A percentile compares a stretch with the other conserved stretches of the same genome.
These are phyloP conservation scores for Amphipoea lucens DNA, from an alignment of 2,888 invertebrate species.

Conservation along the genomic window DNA sequence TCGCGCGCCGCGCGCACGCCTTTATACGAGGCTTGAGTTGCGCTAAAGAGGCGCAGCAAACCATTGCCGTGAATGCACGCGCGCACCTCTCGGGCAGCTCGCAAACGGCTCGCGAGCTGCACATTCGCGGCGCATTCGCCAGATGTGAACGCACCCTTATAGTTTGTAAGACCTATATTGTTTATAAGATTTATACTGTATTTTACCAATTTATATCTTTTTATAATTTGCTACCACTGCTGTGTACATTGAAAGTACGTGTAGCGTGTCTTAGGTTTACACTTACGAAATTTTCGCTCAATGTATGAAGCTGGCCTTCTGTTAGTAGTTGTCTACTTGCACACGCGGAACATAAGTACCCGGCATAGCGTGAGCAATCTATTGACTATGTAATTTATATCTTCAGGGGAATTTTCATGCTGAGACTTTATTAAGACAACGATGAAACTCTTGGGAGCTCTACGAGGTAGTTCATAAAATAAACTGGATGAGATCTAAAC, in stretches of 20 bases:
- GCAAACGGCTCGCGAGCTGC: too few species aligned
- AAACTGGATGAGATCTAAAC: not conserved
- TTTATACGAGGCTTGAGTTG: too few species aligned
- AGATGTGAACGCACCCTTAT: too few species aligned
- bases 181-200: not conserved
- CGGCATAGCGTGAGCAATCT: constrained; percentile 71
- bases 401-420: constrained; percentile 50
- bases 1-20: too few species aligned
- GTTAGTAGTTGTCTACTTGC: constrained; percentile 16
- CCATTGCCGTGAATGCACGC: too few species aligned
- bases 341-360: constrained; percentile 58
- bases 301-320: constrained; percentile 9
- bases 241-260: not conserved
- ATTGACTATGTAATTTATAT: constrained; percentile 71
- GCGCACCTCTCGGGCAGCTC: too few species aligned
- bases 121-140: too few species aligned
- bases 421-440: constrained; percentile 59
- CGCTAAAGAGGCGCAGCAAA: too few species aligned
- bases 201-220: too few species aligned
- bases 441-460: constrained; percentile 43
- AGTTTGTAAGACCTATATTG: too few species aligned
- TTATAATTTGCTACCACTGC: not conserved
- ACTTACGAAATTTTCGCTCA: not conserved
- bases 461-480: constrained; percentile 12
- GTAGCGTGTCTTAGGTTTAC: not conserved